Evolutionary conservation across 1,140 invertebrate genomes (phyloP).

Genomic region (Battus philenor): DNA sequence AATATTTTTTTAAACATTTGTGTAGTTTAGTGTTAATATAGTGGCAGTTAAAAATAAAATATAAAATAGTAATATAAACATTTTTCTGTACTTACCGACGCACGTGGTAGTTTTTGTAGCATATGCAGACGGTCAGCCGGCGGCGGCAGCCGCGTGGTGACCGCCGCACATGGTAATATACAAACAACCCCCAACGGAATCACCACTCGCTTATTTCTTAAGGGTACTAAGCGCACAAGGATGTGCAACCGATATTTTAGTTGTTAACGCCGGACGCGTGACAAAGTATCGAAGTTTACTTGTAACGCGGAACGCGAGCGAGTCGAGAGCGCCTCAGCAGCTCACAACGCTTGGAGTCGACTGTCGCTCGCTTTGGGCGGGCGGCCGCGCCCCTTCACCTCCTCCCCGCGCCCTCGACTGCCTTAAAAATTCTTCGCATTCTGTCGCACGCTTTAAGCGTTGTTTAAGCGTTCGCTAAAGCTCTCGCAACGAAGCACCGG

Average conservation of each 20-base stretch:
- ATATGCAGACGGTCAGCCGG: constrained; percentile 43
- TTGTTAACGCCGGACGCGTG: constrained; percentile 19
- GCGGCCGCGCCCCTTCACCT: constrained; percentile 42
- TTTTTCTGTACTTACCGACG: constrained; percentile 41
- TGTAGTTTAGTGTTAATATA: constrained; percentile 11
- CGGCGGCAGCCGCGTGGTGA: constrained; percentile 42
- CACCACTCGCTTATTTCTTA: constrained; percentile 19
- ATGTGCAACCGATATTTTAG: constrained; percentile 10
- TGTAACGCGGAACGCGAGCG: constrained; percentile 14
- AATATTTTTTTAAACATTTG: constrained; percentile 2
- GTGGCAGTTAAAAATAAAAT: constrained; percentile 24
- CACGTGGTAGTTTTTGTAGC: constrained; percentile 31
- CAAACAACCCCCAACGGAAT: constrained; percentile 17
- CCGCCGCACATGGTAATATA: constrained; percentile 41
- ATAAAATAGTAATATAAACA: constrained; percentile 7
- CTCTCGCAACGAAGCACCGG: constrained; percentile 25
- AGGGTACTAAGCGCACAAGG: background rate
- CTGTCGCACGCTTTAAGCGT: constrained; percentile 39
- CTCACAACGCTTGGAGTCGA: constrained; percentile 35
- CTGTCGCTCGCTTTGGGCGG: constrained; percentile 50
- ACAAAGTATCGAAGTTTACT: constrained; percentile 33
- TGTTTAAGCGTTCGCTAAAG: constrained; percentile 45
- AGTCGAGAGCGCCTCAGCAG: constrained; percentile 22
- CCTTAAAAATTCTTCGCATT: constrained; percentile 54
- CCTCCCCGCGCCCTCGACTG: constrained; percentile 39